These are phyloP conservation scores for Paratrypauchen microcephalus DNA, from an alignment of 2,797 vertebrate genomes.

Conservation along the genomic window DNA sequence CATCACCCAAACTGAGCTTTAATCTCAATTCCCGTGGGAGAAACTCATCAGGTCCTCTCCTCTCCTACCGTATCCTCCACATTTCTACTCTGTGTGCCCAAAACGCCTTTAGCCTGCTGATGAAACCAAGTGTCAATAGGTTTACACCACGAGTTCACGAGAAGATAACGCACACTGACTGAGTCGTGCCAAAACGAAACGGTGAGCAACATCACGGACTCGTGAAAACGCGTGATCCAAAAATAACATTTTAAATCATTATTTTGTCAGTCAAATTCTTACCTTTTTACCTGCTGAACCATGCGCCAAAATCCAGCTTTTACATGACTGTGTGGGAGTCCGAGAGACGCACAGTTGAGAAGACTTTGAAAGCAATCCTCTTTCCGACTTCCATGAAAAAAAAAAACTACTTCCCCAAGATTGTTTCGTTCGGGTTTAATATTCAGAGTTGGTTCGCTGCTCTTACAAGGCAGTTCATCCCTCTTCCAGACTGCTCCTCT, in stretches of 20 bases:
- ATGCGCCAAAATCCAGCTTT: slow-evolving; percentile 67
- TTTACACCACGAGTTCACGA: slow-evolving; percentile 29
- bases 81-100: slow-evolving; percentile 18
- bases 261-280: slow-evolving; percentile 36
- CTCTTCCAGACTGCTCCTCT: slow-evolving; percentile 51
- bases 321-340: slow-evolving; percentile 61
- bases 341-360: slow-evolving; percentile 36
- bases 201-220: slow-evolving; percentile 18
- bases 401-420: slow-evolving; percentile 8
- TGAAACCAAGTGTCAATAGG: slow-evolving; percentile 58
- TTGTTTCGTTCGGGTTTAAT: background rate
- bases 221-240: background rate
- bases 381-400: slow-evolving; percentile 33
- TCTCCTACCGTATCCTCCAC: background rate
- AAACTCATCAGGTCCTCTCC: slow-evolving; percentile 22
- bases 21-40: slow-evolving; percentile 30
- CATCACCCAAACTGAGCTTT: slow-evolving; percentile 29
- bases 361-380: slow-evolving; percentile 45
- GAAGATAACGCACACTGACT: slow-evolving; percentile 22
- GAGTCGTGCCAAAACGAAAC: slow-evolving; percentile 20
- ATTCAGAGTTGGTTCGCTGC: slow-evolving; percentile 16
- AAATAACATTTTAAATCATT: too few relatives aligned
- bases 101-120: slow-evolving; percentile 50
- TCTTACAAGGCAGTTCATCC: slow-evolving; percentile 37
- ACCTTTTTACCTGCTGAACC: slow-evolving; percentile 68